Percentiles rank a stretch among this genome's conserved stretches.
Evolutionary conservation across 2,888 invertebrate species (phyloP).

Genomic region (Nephrotoma appendiculata): DNA sequence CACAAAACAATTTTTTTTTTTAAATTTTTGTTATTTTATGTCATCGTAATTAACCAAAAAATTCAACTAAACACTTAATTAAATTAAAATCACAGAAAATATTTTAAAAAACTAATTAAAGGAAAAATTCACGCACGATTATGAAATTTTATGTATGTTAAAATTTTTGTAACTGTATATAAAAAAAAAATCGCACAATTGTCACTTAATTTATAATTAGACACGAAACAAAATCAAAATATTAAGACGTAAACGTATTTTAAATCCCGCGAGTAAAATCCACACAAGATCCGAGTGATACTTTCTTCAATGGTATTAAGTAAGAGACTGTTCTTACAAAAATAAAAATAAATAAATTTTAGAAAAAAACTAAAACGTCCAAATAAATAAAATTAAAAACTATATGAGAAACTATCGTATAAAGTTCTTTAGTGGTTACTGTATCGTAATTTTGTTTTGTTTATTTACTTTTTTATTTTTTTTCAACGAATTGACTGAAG

Average conservation of each 20-base stretch:
- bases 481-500: neutral
- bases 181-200: neutral
- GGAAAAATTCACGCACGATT: neutral
- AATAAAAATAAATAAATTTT: neutral
- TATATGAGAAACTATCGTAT: neutral
- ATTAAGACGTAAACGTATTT: neutral
- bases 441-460: neutral
- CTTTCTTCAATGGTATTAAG: neutral
- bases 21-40: neutral
- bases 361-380: neutral
- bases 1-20: neutral
- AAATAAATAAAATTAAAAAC: neutral
- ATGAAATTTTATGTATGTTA: neutral
- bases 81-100: neutral
- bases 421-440: constrained; percentile 1
- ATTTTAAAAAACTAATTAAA: neutral
- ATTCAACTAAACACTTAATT: neutral
- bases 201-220: neutral
- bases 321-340: neutral
- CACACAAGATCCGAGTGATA: neutral
- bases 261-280: neutral
- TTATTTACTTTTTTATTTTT: neutral
- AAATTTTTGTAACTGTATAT: neutral
- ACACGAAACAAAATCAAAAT: neutral
- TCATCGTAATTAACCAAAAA: neutral